Evolutionary conservation across 2,113 vertebrate genomes (phyloP).

Genomic region (Poecile atricapillus): DNA sequence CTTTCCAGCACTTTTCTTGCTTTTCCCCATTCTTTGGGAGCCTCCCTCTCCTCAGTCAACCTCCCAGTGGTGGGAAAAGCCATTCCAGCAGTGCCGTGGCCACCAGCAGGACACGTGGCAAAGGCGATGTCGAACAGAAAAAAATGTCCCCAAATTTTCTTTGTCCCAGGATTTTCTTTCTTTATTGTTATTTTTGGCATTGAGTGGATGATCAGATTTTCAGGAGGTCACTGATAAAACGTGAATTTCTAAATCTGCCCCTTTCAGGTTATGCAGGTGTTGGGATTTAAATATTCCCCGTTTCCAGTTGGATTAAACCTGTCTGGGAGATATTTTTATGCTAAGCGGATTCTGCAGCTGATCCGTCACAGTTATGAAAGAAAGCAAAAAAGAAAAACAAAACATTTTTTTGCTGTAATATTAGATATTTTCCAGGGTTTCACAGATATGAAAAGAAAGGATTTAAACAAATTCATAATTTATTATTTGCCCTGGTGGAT

Average conservation of each 20-base stretch:
- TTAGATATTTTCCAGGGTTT: not conserved
- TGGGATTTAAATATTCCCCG: not conserved
- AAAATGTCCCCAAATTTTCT: not conserved
- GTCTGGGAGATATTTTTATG: not conserved
- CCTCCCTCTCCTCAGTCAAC: not conserved
- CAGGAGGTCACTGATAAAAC: not conserved
- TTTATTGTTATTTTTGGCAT: not conserved
- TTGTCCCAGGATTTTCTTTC: not conserved
- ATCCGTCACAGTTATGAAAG: not conserved
- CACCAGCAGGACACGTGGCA: rapidly evolving
- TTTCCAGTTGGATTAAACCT: not conserved
- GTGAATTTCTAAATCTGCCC: not conserved
- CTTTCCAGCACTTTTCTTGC: not conserved
- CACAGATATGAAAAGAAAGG: not conserved
- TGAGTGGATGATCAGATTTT: not conserved
- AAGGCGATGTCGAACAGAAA: rapidly evolving
- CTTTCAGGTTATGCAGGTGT: not conserved
- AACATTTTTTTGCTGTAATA: not conserved
- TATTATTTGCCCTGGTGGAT: not conserved
- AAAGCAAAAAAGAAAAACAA: not conserved
- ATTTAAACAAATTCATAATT: not conserved
- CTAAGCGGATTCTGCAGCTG: not conserved
- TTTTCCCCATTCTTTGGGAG: not conserved
- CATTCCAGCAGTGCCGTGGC: not conserved
- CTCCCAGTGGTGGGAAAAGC: not conserved